These are phyloP conservation scores for Caranx ignobilis DNA, from an alignment of 2,113 vertebrate genomes.

Conservation along the genomic window DNA sequence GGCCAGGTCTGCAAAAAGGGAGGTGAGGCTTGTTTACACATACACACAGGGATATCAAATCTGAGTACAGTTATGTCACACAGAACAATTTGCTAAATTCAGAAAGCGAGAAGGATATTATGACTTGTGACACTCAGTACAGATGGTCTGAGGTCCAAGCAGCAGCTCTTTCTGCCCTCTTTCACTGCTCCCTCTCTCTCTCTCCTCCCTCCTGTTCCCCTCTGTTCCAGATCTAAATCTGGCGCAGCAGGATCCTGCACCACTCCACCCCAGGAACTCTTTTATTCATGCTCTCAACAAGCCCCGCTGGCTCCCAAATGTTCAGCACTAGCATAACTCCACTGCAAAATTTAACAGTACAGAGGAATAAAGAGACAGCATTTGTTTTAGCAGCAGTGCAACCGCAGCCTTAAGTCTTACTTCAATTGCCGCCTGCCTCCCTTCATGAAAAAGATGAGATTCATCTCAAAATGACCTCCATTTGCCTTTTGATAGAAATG, in stretches of 20 bases:
- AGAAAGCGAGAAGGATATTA: slow-evolving; percentile 15
- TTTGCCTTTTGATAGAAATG: slow-evolving; percentile 46
- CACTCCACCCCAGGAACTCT: slow-evolving; percentile 69
- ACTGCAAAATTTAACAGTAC: slow-evolving; percentile 77
- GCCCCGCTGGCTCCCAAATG: slow-evolving; percentile 71
- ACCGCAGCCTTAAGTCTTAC: slow-evolving; percentile 48
- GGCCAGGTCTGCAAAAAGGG: slow-evolving; percentile 8
- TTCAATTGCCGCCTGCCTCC: slow-evolving; percentile 27
- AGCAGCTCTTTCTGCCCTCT: slow-evolving; percentile 40
- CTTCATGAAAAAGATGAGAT: slow-evolving; percentile 44
- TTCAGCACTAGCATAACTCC: slow-evolving; percentile 66
- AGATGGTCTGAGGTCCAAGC: slow-evolving; percentile 50
- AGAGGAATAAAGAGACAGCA: slow-evolving; percentile 74
- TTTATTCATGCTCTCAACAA: slow-evolving; percentile 76
- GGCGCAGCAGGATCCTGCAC: slow-evolving; percentile 70
- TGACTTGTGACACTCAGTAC: slow-evolving; percentile 34
- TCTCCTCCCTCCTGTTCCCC: slow-evolving; percentile 44
- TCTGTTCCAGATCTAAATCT: slow-evolving; percentile 69
- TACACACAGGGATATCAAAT: slow-evolving; percentile 12
- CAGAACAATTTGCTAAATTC: slow-evolving; percentile 16
- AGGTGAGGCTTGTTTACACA: slow-evolving; percentile 12
- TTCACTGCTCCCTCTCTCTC: slow-evolving; percentile 5
- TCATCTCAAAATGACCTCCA: slow-evolving; percentile 52
- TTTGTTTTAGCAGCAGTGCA: slow-evolving; percentile 67
- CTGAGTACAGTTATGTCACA: slow-evolving; percentile 20